These are phyloP conservation scores for Phortica okadai DNA, from an alignment of 2,888 invertebrate species.

Conservation along the genomic window DNA sequence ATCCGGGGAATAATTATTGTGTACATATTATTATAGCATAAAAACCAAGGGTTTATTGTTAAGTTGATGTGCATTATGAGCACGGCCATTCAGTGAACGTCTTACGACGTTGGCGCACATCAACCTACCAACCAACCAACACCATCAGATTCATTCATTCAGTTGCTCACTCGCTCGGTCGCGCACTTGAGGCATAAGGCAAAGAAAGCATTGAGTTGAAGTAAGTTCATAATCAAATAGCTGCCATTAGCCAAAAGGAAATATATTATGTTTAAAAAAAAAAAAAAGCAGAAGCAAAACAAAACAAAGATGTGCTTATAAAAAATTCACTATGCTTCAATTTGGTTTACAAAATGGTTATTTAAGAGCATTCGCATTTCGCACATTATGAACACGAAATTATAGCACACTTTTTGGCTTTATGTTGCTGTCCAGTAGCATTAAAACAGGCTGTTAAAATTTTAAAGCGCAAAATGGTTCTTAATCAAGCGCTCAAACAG, in stretches of 20 bases:
- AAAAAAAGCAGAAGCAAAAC: conserved; percentile 48
- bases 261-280: conserved; percentile 14
- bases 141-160: conserved; percentile 14
- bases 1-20: conserved; percentile 69
- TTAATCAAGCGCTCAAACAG: not conserved
- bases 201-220: conserved; percentile 4
- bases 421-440: not conserved
- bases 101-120: not conserved
- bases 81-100: conserved; percentile 7
- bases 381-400: not conserved
- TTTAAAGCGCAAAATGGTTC: not conserved
- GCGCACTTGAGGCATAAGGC: not conserved
- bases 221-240: conserved; percentile 35
- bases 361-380: conserved; percentile 36
- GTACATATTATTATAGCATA: conserved; percentile 66
- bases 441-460: not conserved
- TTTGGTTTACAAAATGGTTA: conserved; percentile 37
- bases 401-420: conserved; percentile 16
- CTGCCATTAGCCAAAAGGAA: conserved; percentile 34
- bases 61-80: conserved; percentile 51
- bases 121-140: conserved; percentile 18
- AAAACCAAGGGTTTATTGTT: conserved; percentile 61
- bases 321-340: conserved; percentile 5
- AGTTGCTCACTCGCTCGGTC: not conserved
- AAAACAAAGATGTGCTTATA: conserved; percentile 56